phyloP scores from a whole-genome alignment of 2,797 vertebrate genomes.

The Otolemur crassicaudatus region DNA sequence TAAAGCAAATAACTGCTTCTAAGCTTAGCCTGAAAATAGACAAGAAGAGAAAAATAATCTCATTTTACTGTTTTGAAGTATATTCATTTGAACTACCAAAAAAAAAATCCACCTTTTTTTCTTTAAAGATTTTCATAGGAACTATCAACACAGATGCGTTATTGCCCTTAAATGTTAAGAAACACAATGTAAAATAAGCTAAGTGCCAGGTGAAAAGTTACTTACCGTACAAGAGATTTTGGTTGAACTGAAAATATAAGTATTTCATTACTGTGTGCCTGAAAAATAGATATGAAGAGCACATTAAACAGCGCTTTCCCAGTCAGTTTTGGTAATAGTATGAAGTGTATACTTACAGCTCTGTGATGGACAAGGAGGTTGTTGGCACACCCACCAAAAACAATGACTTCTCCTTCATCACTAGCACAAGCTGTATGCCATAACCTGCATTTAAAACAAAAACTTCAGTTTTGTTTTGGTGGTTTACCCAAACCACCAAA shows the following conservation, averaged over 20 bases:
- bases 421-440: conserved; percentile 97
- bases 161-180: conserved; percentile 42
- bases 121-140: conserved; percentile 31
- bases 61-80: conserved; percentile 53
- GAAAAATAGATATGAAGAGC: conserved; percentile 53
- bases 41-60: conserved; percentile 59
- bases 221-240: conserved; percentile 95
- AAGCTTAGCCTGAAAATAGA: conserved; percentile 92
- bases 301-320: neutral
- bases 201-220: neutral
- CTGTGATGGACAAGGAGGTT: conserved; percentile 95
- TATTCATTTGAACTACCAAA: conserved; percentile 40
- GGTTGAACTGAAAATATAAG: conserved; percentile 96
- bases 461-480: too few species aligned
- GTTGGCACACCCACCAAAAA: conserved; percentile 98
- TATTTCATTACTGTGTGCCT: conserved; percentile 97
- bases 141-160: neutral
- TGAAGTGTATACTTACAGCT: conserved; percentile 91
- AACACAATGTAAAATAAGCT: neutral
- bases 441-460: conserved; percentile 88
- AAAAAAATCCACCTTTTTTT: neutral
- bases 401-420: conserved; percentile 96
- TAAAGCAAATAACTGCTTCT: conserved; percentile 93
- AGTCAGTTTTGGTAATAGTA: neutral
- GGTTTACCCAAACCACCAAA: conserved; percentile 6